Conservation (phyloP, 92 coral and sea anemone species). For the Umimayanthus chanpuru region DNA sequence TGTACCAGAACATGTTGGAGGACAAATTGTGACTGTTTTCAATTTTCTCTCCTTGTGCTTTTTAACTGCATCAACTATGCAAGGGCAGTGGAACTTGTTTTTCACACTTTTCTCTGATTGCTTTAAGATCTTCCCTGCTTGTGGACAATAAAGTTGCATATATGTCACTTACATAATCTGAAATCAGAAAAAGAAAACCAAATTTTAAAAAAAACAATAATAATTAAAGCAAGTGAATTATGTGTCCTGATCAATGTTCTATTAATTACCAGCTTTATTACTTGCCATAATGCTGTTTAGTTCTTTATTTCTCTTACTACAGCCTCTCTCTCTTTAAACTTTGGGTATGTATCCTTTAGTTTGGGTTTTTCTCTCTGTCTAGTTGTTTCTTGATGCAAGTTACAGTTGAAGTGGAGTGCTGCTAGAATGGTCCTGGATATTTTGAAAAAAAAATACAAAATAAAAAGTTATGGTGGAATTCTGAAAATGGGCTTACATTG, state of each 20-base stretch:
- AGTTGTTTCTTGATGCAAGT: conserved; percentile 19
- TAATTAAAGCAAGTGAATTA: not conserved
- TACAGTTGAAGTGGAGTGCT: conserved; percentile 39
- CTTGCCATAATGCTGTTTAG: conserved; percentile 47
- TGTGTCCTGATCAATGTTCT: not conserved
- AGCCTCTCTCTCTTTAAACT: conserved; percentile 48
- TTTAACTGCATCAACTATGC: conserved; percentile 44
- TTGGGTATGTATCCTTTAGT: conserved; percentile 40
- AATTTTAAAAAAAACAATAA: not conserved
- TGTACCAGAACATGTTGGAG: conserved; percentile 70
- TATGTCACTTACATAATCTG: conserved; percentile 65
- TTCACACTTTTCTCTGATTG: conserved; percentile 43
- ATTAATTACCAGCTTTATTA: not conserved
- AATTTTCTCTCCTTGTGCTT: conserved; percentile 46
- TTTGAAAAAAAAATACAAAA: not conserved
- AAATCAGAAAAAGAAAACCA: conserved; percentile 27
- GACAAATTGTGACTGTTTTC: conserved; percentile 47
- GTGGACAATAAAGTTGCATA: conserved; percentile 50
- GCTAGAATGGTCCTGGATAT: conserved; percentile 38
- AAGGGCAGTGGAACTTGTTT: conserved; percentile 48
- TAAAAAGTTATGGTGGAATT: not conserved
- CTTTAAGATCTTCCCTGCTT: conserved; percentile 56
- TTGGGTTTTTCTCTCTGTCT: conserved; percentile 8
- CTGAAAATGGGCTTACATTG: not conserved
- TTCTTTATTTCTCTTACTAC: conserved; percentile 50